Percentiles rank a stretch among this genome's conserved stretches.
phyloP scores from a whole-genome alignment of 2,797 vertebrate species.

The Enteromius fasciolatus region DNA sequence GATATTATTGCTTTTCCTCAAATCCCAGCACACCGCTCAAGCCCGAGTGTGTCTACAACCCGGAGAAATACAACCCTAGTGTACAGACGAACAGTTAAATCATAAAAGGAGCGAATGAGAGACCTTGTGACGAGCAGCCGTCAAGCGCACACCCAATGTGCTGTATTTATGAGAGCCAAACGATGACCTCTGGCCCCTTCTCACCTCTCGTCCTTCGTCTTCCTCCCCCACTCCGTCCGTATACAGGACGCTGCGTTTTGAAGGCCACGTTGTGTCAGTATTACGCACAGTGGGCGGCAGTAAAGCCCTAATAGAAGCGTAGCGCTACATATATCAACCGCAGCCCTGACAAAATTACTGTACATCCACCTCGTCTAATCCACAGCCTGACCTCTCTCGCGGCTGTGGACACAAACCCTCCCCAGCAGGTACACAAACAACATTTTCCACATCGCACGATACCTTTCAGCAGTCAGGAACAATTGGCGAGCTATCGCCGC shows the following conservation, averaged over 20 bases:
- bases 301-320: constrained; percentile 64
- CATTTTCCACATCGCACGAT: background rate
- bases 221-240: background rate
- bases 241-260: constrained; percentile 71
- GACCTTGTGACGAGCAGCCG: constrained; percentile 13
- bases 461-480: constrained; percentile 64
- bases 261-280: constrained; percentile 84
- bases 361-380: constrained; percentile 67
- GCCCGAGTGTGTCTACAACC: background rate
- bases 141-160: background rate
- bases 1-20: background rate
- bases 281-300: constrained; percentile 70
- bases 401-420: background rate
- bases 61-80: constrained; percentile 3
- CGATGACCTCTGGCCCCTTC: constrained; percentile 74
- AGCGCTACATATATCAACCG: constrained; percentile 78
- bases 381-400: constrained; percentile 5
- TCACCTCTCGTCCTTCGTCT: constrained; percentile 53
- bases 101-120: constrained; percentile 30
- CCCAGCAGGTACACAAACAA: background rate
- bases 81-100: constrained; percentile 13
- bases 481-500: constrained; percentile 76
- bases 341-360: constrained; percentile 82
- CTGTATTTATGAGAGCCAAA: constrained; percentile 78
- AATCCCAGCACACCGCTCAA: background rate